A percentile compares a stretch with the other conserved stretches of the same genome.
These are phyloP conservation scores for Uria aalge DNA, from an alignment of 2,113 vertebrate genomes.

Conservation along the genomic window DNA sequence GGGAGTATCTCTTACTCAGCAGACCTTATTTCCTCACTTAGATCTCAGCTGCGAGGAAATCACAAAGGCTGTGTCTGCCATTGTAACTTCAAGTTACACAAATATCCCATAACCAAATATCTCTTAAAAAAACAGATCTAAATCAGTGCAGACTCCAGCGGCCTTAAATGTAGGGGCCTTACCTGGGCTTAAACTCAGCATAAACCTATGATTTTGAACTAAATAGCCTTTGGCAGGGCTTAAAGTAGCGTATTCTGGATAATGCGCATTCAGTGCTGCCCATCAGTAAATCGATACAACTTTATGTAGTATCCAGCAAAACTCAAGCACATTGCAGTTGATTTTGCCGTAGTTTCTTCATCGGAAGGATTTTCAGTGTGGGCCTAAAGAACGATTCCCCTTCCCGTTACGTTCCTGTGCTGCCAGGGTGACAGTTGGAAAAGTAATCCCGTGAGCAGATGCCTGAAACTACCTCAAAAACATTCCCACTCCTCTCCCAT, in stretches of 20 bases:
- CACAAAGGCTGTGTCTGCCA: not conserved
- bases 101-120: not conserved
- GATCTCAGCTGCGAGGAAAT: not conserved
- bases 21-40: not conserved
- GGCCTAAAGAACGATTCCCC: not conserved
- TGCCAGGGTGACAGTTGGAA: not conserved
- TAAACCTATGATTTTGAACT: not conserved
- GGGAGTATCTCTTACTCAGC: not conserved
- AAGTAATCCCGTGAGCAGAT: not conserved
- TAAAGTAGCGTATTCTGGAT: not conserved
- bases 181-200: not conserved
- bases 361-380: rapidly evolving
- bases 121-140: not conserved
- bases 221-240: not conserved
- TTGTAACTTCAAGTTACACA: not conserved
- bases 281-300: not conserved
- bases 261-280: not conserved
- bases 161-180: not conserved
- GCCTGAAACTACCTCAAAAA: not conserved
- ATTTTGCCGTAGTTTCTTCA: not conserved
- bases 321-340: not conserved
- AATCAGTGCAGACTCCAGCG: not conserved
- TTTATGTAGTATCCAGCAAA: not conserved
- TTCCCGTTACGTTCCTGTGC: rapidly evolving
- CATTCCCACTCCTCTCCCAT: not conserved